Conservation (phyloP, 2,797 vertebrate species). For the Sebastes trivittatus region DNA sequence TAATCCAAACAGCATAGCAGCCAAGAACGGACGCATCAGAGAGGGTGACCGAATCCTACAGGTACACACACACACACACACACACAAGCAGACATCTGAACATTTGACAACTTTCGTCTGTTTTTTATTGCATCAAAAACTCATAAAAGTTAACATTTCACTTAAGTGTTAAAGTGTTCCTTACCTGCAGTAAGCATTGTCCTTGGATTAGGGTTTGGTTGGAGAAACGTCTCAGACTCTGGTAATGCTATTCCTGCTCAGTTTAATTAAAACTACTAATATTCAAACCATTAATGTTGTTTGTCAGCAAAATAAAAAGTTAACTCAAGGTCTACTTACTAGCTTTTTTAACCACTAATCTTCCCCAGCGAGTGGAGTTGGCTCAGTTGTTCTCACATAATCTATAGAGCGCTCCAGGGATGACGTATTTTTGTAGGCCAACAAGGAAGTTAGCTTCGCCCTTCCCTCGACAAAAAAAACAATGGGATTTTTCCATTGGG, state of each 20-base stretch:
- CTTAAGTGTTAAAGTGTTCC: not conserved
- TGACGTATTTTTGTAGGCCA: no score
- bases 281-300: not conserved
- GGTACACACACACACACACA: constrained; percentile 64
- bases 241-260: not conserved
- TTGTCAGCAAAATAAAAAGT: not conserved
- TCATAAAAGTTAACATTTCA: not conserved
- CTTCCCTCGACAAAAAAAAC: fast-evolving
- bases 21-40: constrained; percentile 86
- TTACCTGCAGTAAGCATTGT: not conserved
- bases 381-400: not conserved
- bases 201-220: not conserved
- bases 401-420: no score
- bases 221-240: not conserved
- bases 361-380: not conserved
- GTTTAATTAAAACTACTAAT: not conserved
- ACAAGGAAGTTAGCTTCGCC: no score
- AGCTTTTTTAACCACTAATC: not conserved
- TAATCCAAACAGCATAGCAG: constrained; percentile 89
- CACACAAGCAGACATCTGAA: not conserved
- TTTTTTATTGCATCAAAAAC: not conserved
- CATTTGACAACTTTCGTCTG: not conserved
- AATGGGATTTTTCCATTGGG: no score
- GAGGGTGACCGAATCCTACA: constrained; percentile 88
- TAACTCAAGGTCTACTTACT: not conserved